phyloP scores from a whole-genome alignment of 1,140 invertebrate genomes.

The Eumaeus atala region DNA sequence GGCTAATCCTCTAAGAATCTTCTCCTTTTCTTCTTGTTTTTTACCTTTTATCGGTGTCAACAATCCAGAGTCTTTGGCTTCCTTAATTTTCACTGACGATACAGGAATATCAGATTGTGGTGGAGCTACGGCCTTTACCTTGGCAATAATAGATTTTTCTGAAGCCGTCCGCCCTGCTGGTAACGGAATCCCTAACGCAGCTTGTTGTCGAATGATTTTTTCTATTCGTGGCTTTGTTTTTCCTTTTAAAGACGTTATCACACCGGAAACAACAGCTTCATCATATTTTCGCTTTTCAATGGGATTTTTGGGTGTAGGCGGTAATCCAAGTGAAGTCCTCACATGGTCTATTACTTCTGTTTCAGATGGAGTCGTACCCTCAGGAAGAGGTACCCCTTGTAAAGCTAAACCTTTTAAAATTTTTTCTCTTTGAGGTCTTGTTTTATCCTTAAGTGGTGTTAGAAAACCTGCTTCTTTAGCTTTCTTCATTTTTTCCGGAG shows the following conservation, averaged over 20 bases:
- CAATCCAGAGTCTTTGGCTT: conserved; percentile 24
- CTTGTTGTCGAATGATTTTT: conserved; percentile 19
- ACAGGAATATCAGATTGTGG: conserved; percentile 26
- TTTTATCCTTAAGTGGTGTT: too few species aligned
- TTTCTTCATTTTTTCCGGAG: conserved; percentile 13
- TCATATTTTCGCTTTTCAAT: conserved; percentile 27
- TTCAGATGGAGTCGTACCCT: conserved; percentile 34
- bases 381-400: conserved; percentile 32
- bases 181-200: conserved; percentile 24
- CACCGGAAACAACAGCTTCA: too few species aligned
- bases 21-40: conserved; percentile 29
- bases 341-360: conserved; percentile 34
- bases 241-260: conserved; percentile 27
- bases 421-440: too few species aligned
- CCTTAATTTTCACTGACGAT: conserved; percentile 20
- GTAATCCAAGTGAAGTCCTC: conserved; percentile 30
- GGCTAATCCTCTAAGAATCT: conserved; percentile 27
- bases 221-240: conserved; percentile 23
- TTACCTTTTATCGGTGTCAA: conserved; percentile 31
- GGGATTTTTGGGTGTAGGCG: conserved; percentile 23
- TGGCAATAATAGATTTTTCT: conserved; percentile 22
- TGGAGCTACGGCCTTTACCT: conserved; percentile 19
- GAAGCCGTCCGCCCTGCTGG: conserved; percentile 25
- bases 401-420: conserved; percentile 32
- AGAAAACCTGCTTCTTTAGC: conserved; percentile 20